Conservation (phyloP, 2,797 vertebrate genomes). For the Alcedo quadribrachys region DNA sequence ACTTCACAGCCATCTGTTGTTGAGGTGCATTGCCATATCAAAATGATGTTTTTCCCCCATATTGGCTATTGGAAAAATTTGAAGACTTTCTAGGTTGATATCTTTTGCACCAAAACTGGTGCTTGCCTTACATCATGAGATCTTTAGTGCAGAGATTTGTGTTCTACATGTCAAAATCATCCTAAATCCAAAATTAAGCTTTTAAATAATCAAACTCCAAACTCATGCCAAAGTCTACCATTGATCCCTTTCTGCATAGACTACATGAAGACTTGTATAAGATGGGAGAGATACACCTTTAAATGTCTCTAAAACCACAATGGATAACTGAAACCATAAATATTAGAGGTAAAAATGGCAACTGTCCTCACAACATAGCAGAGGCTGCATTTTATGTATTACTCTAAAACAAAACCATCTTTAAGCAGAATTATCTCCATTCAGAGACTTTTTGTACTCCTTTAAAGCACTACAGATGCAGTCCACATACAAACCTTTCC, state of each 20-base stretch:
- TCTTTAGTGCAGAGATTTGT: neutral
- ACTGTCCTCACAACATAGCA: neutral
- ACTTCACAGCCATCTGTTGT: neutral
- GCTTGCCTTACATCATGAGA: neutral
- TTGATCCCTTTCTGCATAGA: neutral
- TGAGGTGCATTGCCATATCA: neutral
- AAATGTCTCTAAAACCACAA: neutral
- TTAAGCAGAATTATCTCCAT: neutral
- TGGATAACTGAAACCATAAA: neutral
- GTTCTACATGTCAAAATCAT: neutral
- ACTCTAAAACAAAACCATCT: neutral
- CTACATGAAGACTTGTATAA: neutral
- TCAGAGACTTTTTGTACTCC: neutral
- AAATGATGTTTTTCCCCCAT: neutral
- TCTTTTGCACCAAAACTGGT: neutral
- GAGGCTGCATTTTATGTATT: neutral
- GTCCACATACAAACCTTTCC: neutral
- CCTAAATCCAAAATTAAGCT: neutral
- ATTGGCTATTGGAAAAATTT: neutral
- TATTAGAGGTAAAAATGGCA: neutral
- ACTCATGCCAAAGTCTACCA: neutral
- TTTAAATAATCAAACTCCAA: neutral
- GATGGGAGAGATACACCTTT: neutral
- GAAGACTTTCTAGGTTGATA: neutral
- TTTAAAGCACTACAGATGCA: neutral